Base-by-base conservation (phyloP, 2,797 vertebrate species). In the Oreortyx pictus region DNA sequence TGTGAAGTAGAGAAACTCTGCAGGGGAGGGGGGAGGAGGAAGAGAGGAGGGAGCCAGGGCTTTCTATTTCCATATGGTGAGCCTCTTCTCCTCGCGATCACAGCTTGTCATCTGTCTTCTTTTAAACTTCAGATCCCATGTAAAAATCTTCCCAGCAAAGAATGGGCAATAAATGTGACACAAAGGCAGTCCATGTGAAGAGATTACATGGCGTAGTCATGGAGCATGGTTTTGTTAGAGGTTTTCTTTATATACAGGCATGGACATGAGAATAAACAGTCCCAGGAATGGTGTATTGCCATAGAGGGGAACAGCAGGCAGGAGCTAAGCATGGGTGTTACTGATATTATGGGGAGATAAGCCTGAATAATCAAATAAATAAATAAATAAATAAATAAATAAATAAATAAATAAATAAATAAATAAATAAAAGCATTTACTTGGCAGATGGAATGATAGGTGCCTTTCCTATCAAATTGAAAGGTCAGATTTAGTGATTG, bases 91-190 rank as follows among this genome's bases (percentile, higher is more conserved):
- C 92, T 94, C 6, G 52, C 29, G 54, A 94, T 96, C 95, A 93
- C 93, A 94, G 95, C 95, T 95, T 95, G 95, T 93, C 96, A 96
- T 96, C 95, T 96, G 95, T 96, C 96, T 96, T 95, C 92, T 95
- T 94, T 96, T 94, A 96, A 96, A 96, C 90, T 94, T 96, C 95
- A 95, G 94, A 93, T 96, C 93, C 88, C 73, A 86, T 90, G 79
- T 81, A 94, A 96, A 96, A 95, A 93, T 93, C 94, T 96, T 96
- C 96, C 96, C 93, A 95, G 93, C 86, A 70, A 95, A 94, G 84
- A 95, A 81, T 15, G 75, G 90, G 72, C 90, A 89, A 81, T 92
- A 94, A 94, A 95, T 94, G 93, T 89, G 90, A 89, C 84, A 94
- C 79, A 91, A 94, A 96, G 95, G 52, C 75, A 90, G 70, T 65